phyloP scores from a whole-genome alignment of 37 sponge, comb jelly and placozoan species.

The Theonella swinhoei region DNA sequence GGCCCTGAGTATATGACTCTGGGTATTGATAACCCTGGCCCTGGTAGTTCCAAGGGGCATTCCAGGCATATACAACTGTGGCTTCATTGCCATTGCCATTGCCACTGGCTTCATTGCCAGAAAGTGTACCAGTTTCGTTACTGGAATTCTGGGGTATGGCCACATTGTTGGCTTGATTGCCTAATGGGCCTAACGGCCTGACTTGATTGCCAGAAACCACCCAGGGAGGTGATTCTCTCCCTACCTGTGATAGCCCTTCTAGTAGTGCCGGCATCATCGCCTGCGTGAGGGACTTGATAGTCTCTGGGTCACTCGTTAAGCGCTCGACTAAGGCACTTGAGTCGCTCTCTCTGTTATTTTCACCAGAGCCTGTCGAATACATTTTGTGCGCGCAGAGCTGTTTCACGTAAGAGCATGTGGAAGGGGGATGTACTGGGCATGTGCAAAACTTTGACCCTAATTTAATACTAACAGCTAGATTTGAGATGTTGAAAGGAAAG shows the following conservation, averaged over 20 bases:
- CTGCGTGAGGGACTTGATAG: not conserved
- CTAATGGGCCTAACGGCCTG: not conserved
- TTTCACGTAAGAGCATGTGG: too few relatives aligned
- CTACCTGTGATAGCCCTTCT: not conserved
- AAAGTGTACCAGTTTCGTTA: too few relatives aligned
- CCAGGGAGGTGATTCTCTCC: not conserved
- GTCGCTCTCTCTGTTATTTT: not conserved
- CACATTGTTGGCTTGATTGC: not conserved
- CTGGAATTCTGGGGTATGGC: too few relatives aligned
- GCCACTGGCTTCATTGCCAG: too few relatives aligned
- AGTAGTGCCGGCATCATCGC: not conserved
- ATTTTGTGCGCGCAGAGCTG: not conserved
- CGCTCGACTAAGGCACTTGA: too few relatives aligned
- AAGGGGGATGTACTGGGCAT: too few relatives aligned
- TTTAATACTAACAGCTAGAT: too few relatives aligned
- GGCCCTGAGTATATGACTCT: not conserved
- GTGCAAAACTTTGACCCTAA: too few relatives aligned
- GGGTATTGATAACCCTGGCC: not conserved
- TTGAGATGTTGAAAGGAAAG: conserved; percentile 30
- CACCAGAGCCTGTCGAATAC: not conserved
- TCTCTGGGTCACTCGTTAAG: not conserved
- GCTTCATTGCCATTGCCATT: too few relatives aligned
- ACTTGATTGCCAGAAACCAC: not conserved
- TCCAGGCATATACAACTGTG: too few relatives aligned
- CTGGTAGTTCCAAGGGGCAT: too few relatives aligned